Conservation (phyloP, 2,888 invertebrate genomes). For the Matsumyia berberina region DNA sequence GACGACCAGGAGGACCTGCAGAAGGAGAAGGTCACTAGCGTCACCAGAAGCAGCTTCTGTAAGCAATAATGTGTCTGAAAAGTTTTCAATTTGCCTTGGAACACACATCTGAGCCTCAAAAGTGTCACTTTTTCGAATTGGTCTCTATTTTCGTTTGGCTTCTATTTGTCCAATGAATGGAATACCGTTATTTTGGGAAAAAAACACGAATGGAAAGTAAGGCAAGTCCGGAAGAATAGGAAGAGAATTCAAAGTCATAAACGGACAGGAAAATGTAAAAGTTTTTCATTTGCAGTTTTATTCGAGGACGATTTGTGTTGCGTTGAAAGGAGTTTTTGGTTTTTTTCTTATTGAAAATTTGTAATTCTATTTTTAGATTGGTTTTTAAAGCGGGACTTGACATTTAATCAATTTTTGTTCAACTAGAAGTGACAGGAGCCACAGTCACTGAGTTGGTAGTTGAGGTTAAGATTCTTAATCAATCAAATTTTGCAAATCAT, state of each 20-base stretch:
- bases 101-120: constrained; percentile 75
- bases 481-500: no score
- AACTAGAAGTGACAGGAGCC: not conserved
- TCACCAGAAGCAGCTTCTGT: constrained; percentile 67
- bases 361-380: not conserved
- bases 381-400: not conserved
- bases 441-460: no score
- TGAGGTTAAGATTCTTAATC: no score
- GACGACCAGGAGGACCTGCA: not conserved
- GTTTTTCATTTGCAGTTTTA: constrained; percentile 45
- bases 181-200: constrained; percentile 40
- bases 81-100: constrained; percentile 76
- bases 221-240: constrained; percentile 33
- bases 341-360: not conserved
- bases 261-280: constrained; percentile 62
- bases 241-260: constrained; percentile 65
- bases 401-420: not conserved
- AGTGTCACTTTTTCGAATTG: constrained; percentile 75
- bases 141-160: constrained; percentile 63
- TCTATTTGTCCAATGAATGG: constrained; percentile 69
- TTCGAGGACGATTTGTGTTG: constrained; percentile 42
- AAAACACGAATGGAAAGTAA: constrained; percentile 4
- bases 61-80: constrained; percentile 76
- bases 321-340: not conserved
- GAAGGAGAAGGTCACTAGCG: constrained; percentile 53